Evolutionary conservation across 2,797 vertebrate species (phyloP).

Genomic region (Poecilia gillii): DNA sequence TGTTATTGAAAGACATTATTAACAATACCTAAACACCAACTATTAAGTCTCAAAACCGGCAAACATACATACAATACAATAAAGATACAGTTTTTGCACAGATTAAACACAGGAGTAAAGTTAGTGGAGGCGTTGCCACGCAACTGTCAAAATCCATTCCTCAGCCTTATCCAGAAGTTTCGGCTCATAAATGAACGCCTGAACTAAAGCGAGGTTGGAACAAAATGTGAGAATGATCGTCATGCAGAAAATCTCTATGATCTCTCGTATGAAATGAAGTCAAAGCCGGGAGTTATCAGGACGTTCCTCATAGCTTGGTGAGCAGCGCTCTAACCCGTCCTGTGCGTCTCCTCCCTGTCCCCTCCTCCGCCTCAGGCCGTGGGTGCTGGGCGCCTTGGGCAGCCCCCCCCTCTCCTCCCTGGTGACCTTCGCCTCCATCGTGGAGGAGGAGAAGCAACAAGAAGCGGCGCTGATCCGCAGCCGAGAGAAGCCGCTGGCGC

Average conservation of each 20-base stretch:
- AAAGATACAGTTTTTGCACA: too few relatives aligned
- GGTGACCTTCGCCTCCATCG: constrained; percentile 92
- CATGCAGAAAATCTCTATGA: background rate
- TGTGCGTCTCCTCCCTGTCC: constrained; percentile 9
- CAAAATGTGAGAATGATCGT: background rate
- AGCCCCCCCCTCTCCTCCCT: constrained; percentile 75
- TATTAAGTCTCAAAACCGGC: too few relatives aligned
- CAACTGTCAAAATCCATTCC: background rate
- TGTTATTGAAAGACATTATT: too few relatives aligned
- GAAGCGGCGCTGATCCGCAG: constrained; percentile 95
- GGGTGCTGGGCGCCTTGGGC: constrained; percentile 83
- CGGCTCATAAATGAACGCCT: background rate
- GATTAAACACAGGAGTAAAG: too few relatives aligned
- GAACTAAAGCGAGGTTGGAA: background rate
- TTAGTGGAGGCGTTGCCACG: background rate
- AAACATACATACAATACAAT: too few relatives aligned
- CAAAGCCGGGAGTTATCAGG: background rate
- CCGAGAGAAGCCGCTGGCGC: constrained; percentile 94
- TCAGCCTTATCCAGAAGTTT: background rate
- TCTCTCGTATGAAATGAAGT: background rate
- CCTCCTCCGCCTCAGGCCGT: constrained; percentile 84
- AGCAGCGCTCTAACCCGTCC: constrained; percentile 1
- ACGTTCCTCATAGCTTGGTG: constrained; percentile 1
- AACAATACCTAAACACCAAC: too few relatives aligned
- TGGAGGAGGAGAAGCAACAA: constrained; percentile 95